Evolutionary conservation across 2,113 vertebrate genomes (phyloP).

Genomic region (Xiphorhynchus elegans): DNA sequence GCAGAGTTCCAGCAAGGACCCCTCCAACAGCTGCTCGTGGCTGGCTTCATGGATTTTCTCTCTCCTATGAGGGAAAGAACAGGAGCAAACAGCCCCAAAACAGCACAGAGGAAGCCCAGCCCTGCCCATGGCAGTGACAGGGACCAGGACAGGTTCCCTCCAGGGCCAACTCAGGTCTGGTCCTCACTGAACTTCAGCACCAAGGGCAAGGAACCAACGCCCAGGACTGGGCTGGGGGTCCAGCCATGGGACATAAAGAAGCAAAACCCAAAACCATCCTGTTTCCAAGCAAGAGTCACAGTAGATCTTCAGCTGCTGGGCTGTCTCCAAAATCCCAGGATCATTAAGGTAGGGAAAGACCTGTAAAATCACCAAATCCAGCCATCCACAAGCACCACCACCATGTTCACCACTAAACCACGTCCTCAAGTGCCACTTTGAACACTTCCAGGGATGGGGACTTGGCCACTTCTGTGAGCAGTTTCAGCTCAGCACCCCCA

Average conservation of each 20-base stretch:
- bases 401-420: neutral
- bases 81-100: neutral
- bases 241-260: neutral
- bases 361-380: neutral
- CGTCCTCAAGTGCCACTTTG: neutral
- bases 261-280: neutral
- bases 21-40: fast-evolving
- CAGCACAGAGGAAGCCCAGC: neutral
- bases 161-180: neutral
- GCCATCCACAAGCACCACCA: neutral
- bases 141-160: neutral
- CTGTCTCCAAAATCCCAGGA: neutral
- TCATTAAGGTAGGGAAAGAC: neutral
- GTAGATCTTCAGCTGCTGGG: neutral
- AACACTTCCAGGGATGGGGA: neutral
- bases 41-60: fast-evolving
- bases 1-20: neutral
- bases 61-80: neutral
- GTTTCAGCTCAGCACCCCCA: neutral
- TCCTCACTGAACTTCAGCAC: neutral
- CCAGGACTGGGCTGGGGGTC: neutral
- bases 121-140: too few relatives aligned
- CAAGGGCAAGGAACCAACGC: fast-evolving
- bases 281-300: neutral
- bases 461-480: neutral